Evolutionary conservation across 2,888 invertebrate species (phyloP).

Genomic region (Phanerotoma sp.): DNA sequence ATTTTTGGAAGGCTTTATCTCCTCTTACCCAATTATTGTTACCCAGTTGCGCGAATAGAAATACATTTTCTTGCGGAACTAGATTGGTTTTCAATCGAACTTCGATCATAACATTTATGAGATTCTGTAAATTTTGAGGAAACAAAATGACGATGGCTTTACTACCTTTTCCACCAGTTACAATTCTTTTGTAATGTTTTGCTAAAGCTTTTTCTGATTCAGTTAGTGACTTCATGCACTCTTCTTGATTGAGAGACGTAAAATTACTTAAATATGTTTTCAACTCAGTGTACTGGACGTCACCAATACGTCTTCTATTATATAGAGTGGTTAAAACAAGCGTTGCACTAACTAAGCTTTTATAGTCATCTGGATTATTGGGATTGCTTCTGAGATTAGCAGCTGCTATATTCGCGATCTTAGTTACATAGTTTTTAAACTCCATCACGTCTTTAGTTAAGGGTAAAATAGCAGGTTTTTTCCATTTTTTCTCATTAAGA

Average conservation of each 20-base stretch:
- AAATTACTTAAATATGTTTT: neutral
- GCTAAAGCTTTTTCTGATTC: slow-evolving; percentile 4
- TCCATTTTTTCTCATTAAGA: slow-evolving; percentile 12
- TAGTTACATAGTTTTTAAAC: slow-evolving; percentile 8
- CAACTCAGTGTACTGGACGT: slow-evolving; percentile 5
- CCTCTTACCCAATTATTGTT: neutral
- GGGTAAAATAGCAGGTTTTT: slow-evolving; percentile 2
- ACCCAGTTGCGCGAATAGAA: neutral
- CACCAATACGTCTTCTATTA: slow-evolving; percentile 11
- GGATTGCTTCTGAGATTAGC: neutral
- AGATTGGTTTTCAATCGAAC: neutral
- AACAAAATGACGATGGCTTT: neutral
- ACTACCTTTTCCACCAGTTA: slow-evolving; percentile 3
- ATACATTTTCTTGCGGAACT: neutral
- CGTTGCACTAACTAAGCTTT: slow-evolving; percentile 4
- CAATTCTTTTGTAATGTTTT: slow-evolving; percentile 4
- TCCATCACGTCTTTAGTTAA: slow-evolving; percentile 6
- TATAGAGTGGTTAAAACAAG: slow-evolving; percentile 4
- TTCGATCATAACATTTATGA: neutral
- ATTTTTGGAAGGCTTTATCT: neutral
- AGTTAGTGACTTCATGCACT: neutral
- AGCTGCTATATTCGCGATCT: slow-evolving; percentile 1
- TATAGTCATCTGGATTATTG: neutral
- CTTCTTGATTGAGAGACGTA: slow-evolving; percentile 1
- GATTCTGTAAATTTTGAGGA: slow-evolving; percentile 1